A percentile compares a stretch with the other conserved stretches of the same genome.
phyloP scores from a whole-genome alignment of 30 jellyfish, hydroid and myxozoan genomes.

The Catostylus mosaicus region DNA sequence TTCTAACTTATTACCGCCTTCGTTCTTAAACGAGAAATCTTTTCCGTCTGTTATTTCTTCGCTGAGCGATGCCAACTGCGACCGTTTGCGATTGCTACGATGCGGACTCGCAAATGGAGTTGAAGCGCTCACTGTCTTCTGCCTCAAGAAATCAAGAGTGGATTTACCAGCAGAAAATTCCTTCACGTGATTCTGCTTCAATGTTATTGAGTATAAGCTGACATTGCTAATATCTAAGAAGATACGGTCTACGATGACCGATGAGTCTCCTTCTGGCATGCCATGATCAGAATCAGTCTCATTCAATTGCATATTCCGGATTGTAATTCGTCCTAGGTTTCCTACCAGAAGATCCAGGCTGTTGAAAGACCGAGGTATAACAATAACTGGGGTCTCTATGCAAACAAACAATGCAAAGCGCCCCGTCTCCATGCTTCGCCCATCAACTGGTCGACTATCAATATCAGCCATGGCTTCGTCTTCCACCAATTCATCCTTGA shows the following conservation, averaged over 20 bases:
- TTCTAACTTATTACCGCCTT: slow-evolving; percentile 13
- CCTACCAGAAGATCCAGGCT: slow-evolving; percentile 84
- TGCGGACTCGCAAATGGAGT: slow-evolving; percentile 47
- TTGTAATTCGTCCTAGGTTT: slow-evolving; percentile 82
- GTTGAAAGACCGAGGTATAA: slow-evolving; percentile 72
- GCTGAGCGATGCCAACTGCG: slow-evolving; percentile 7
- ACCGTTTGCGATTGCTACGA: background rate
- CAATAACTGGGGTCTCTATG: slow-evolving; percentile 91
- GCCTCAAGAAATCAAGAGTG: slow-evolving; percentile 59
- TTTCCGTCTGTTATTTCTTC: slow-evolving; percentile 7
- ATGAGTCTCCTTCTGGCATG: slow-evolving; percentile 14
- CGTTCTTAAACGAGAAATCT: background rate
- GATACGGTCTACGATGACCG: slow-evolving; percentile 58
- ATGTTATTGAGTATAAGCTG: slow-evolving; percentile 64
- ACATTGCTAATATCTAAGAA: slow-evolving; percentile 66
- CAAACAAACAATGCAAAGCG: slow-evolving; percentile 21
- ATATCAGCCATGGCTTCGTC: background rate
- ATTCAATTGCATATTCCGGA: slow-evolving; percentile 60
- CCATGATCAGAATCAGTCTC: slow-evolving; percentile 15
- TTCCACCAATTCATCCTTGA: slow-evolving; percentile 7
- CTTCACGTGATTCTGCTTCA: slow-evolving; percentile 23
- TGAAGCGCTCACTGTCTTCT: slow-evolving; percentile 16
- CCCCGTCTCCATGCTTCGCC: background rate
- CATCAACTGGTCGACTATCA: slow-evolving; percentile 3
- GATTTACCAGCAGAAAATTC: slow-evolving; percentile 17